These are phyloP conservation scores for Quadroppia sp. DNA, from an alignment of 2,888 invertebrate genomes.

Conservation along the genomic window DNA sequence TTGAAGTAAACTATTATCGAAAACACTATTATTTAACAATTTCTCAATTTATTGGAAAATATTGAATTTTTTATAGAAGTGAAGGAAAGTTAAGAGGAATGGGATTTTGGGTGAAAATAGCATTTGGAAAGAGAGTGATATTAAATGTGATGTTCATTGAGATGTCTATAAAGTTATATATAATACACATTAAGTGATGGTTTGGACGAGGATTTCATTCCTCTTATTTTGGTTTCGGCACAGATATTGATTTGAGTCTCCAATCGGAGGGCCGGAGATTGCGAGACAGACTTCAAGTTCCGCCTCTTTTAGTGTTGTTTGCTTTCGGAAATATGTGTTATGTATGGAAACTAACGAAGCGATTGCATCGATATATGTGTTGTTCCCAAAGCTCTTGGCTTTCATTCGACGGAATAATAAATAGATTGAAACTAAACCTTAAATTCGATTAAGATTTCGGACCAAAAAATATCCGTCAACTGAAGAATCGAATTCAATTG, in stretches of 20 bases:
- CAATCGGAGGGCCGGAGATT: slow-evolving; percentile 26
- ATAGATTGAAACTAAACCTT: slow-evolving; percentile 18
- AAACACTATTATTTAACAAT: not conserved
- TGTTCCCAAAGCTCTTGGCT: slow-evolving; percentile 1
- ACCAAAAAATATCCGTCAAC: not conserved
- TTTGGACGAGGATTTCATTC: slow-evolving; percentile 14
- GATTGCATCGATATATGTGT: slow-evolving; percentile 27
- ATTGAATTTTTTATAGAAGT: not conserved
- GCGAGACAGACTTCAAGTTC: slow-evolving; percentile 30
- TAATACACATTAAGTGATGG: slow-evolving; percentile 17
- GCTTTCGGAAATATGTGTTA: slow-evolving; percentile 31
- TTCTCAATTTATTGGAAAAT: not conserved
- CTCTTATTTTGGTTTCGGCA: not conserved
- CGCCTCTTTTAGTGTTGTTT: slow-evolving; percentile 34
- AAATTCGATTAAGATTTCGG: slow-evolving; percentile 7
- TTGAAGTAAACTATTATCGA: too few relatives aligned
- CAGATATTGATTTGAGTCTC: slow-evolving; percentile 10
- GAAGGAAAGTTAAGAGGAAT: not conserved
- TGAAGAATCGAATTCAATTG: not conserved
- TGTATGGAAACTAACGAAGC: not conserved
- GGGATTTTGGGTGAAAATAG: slow-evolving; percentile 1
- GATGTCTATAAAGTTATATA: not conserved
- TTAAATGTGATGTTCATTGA: not conserved
- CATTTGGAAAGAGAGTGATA: not conserved
- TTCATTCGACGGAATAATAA: slow-evolving; percentile 31